phyloP scores from a whole-genome alignment of 1,140 invertebrate species.

The Drosophila persimilis region DNA sequence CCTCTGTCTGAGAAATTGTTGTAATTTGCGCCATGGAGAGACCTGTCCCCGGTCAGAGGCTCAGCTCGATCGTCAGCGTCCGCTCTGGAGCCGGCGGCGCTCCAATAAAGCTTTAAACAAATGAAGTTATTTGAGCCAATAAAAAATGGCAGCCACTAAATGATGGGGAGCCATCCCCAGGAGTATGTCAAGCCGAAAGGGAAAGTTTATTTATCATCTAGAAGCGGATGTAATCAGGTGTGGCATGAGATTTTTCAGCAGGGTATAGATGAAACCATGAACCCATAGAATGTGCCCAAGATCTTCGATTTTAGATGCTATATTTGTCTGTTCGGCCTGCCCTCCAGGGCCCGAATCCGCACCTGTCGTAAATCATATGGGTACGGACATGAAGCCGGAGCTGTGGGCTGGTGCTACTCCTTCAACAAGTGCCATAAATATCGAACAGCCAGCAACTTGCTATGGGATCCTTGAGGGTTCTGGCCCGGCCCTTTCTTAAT shows the following conservation, averaged over 20 bases:
- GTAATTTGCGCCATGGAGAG: slow-evolving; percentile 65
- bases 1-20: slow-evolving; percentile 64
- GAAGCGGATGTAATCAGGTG: slow-evolving; percentile 7
- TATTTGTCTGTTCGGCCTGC: background rate
- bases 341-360: background rate
- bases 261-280: no score
- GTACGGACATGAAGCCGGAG: background rate
- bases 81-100: slow-evolving; percentile 38
- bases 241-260: background rate
- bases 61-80: slow-evolving; percentile 10
- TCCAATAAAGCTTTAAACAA: slow-evolving; percentile 77
- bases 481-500: slow-evolving; percentile 55
- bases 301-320: background rate
- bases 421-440: slow-evolving; percentile 73
- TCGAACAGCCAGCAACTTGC: slow-evolving; percentile 40
- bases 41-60: slow-evolving; percentile 22
- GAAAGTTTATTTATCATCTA: slow-evolving; percentile 43
- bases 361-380: slow-evolving; percentile 19
- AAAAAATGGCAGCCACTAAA: slow-evolving; percentile 60
- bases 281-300: background rate
- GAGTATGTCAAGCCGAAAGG: slow-evolving; percentile 60
- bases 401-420: slow-evolving; percentile 13
- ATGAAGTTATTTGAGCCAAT: slow-evolving; percentile 78
- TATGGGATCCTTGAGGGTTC: slow-evolving; percentile 20
- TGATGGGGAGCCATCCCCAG: slow-evolving; percentile 43